Percentiles rank a stretch among this genome's conserved stretches.
Conservation (phyloP, 1,140 invertebrate genomes). For the Drosophila grimshawi region DNA sequence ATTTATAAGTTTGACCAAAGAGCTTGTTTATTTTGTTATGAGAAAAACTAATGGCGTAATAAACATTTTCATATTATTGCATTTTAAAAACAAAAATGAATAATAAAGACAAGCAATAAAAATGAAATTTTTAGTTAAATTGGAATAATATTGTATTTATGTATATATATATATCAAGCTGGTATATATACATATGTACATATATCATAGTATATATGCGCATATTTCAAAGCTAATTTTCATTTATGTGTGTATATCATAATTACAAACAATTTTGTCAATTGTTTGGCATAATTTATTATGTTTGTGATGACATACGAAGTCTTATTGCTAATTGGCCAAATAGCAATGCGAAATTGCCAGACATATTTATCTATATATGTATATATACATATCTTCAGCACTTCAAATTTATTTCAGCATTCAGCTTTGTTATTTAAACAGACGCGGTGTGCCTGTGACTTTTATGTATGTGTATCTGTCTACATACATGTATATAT, state of each 20-base stretch:
- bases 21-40: too few relatives aligned
- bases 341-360: not conserved
- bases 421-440: constrained; percentile 29
- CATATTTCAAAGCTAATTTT: too few relatives aligned
- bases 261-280: constrained; percentile 6
- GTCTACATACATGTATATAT: not conserved
- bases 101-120: constrained; percentile 1
- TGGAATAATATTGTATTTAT: too few relatives aligned
- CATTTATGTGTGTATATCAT: not conserved
- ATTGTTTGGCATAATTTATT: constrained; percentile 26
- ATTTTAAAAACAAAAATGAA: not conserved
- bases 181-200: too few relatives aligned
- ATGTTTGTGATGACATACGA: constrained; percentile 2
- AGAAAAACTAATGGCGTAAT: not conserved
- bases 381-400: not conserved
- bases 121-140: constrained; percentile 2
- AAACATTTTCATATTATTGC: not conserved
- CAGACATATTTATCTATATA: constrained; percentile 3
- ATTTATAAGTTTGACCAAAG: too few relatives aligned
- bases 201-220: too few relatives aligned
- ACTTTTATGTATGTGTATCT: not conserved
- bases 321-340: constrained; percentile 8
- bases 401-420: constrained; percentile 33
- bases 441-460: constrained; percentile 17
- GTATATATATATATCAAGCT: too few relatives aligned